Base-by-base conservation (phyloP, 2,113 vertebrate species). In the Gorsachius goisagi region DNA sequence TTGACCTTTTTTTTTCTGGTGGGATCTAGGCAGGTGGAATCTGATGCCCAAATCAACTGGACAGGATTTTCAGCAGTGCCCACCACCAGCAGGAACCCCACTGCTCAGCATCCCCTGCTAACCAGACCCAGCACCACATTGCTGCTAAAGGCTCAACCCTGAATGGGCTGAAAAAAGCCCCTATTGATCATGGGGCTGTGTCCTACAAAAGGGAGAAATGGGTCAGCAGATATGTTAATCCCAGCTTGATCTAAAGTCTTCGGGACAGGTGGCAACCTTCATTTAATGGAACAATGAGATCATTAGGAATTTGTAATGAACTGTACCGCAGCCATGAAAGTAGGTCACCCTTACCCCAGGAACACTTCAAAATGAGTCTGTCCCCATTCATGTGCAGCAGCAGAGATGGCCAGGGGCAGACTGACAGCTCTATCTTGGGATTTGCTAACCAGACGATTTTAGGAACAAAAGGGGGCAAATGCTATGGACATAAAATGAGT, bases 241-340 rank as follows among this genome's bases (percentile, higher is more conserved):
- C 90, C 92, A 94, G 67, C 74, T 88, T 93, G 96, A 93, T 82
- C 91, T 78, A 75, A 91, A 95, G 90, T 97, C 94, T 93, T 78
- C 5, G 1, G 95, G 95, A 96, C 97, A 97, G 90, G 96, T 88
- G 87, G 91, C 91, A 95, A 95, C 91, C 95, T 91, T 69, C 91
- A 89, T 96, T 95, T 97, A 96, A 66, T 96, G 93, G 93, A 94
- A 92, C 80, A 89, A 68, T 85, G 76, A 97, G 92, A 97, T 96
- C 85, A 95, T 97, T 95, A 95, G 95, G 92, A 95, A 67, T 69
- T 89, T 2, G 45, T 97, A 97, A 97, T 89, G 94, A 95, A 91
- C 89, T 68, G 67, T 39, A 50, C 55, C 1, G 4, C 47, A 44
- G 90, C 76, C 84, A 6, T 39, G 59, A 33, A 97, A 96, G 82